Evolutionary conservation across 1,140 invertebrate species (phyloP).

Genomic region (Pomacea maculata): DNA sequence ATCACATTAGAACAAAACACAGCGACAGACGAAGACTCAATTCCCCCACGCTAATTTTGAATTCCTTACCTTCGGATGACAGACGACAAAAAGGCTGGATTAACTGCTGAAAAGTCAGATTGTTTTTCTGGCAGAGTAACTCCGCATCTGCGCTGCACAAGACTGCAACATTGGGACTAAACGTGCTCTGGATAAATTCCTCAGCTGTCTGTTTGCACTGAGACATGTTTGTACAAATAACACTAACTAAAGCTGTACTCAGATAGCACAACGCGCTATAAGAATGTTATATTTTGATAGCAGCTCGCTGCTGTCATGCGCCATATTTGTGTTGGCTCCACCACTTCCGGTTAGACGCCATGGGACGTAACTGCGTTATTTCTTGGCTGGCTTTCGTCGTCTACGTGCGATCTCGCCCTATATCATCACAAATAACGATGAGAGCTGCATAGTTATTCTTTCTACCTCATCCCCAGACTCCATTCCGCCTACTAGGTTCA

Average conservation of each 20-base stretch:
- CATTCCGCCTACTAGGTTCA: too few relatives aligned
- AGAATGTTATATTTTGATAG: not conserved
- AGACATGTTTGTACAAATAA: slow-evolving; percentile 58
- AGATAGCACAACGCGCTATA: not conserved
- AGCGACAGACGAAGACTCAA: not conserved
- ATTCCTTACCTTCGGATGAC: slow-evolving; percentile 76
- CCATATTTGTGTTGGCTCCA: slow-evolving; percentile 34
- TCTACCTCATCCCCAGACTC: too few relatives aligned
- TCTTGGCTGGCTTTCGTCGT: not conserved
- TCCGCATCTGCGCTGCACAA: slow-evolving; percentile 84
- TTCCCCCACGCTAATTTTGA: not conserved
- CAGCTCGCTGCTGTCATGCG: slow-evolving; percentile 26
- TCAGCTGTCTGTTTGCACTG: slow-evolving; percentile 70
- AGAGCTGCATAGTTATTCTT: too few relatives aligned
- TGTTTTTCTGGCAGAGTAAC: slow-evolving; percentile 86
- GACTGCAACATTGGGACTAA: slow-evolving; percentile 88
- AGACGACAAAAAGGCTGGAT: slow-evolving; percentile 88
- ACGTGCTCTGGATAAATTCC: slow-evolving; percentile 89
- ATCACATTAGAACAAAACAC: not conserved
- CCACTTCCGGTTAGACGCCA: slow-evolving; percentile 31
- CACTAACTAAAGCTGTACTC: not conserved
- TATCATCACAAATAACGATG: too few relatives aligned
- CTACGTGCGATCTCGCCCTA: too few relatives aligned
- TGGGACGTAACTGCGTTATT: slow-evolving; percentile 5
- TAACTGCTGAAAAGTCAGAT: slow-evolving; percentile 88